Evolutionary conservation across 2,888 invertebrate genomes (phyloP).

Genomic region (Chesias legatella): DNA sequence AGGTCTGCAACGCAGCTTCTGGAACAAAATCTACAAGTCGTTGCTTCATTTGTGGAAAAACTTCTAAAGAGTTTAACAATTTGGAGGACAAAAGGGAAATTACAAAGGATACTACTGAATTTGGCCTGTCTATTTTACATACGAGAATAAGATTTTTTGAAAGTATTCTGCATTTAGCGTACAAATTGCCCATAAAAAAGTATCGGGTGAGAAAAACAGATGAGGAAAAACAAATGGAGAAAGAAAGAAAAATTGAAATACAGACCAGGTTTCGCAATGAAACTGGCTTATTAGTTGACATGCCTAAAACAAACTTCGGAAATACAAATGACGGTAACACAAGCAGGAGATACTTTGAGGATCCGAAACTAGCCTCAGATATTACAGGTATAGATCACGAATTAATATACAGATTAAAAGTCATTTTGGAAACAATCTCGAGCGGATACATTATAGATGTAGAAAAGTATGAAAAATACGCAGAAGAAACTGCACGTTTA

Average conservation of each 20-base stretch:
- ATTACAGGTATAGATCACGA: background rate
- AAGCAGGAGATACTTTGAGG: no score
- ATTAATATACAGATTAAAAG: background rate
- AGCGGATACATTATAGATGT: background rate
- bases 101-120: background rate
- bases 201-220: background rate
- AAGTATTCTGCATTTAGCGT: background rate
- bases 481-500: slow-evolving; percentile 23
- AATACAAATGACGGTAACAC: background rate
- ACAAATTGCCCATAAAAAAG: background rate
- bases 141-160: background rate
- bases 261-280: background rate
- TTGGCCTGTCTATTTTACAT: background rate
- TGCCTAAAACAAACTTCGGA: background rate
- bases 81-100: background rate
- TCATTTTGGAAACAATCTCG: background rate
- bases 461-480: slow-evolving; percentile 12
- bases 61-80: background rate
- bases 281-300: background rate
- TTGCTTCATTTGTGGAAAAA: background rate
- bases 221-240: background rate
- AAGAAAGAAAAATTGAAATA: background rate
- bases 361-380: background rate
- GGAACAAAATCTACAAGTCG: background rate
- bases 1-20: background rate